Conservation (phyloP, 1,140 invertebrate species). For the Archivesica marissinica region DNA sequence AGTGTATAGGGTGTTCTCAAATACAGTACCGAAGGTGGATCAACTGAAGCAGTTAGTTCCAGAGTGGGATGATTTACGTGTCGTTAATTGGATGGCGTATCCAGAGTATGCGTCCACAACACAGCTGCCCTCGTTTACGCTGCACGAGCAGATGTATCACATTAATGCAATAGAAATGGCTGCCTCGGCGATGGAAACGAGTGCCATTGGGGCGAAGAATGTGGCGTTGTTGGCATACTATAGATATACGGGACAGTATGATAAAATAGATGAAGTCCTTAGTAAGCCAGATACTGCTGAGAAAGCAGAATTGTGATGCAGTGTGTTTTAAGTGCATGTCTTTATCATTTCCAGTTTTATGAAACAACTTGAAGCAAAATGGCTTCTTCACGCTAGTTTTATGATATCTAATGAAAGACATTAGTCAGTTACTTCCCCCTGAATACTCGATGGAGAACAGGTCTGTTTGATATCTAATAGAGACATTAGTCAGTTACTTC, state of each 20-base stretch:
- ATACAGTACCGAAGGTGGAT: conserved; percentile 82
- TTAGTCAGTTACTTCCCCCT: too few species aligned
- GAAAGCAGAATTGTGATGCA: conserved; percentile 33
- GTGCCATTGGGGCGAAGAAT: conserved; percentile 88
- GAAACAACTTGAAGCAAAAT: too few species aligned
- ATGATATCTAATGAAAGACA: too few species aligned
- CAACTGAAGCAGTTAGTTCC: conserved; percentile 86
- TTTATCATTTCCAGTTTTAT: too few species aligned
- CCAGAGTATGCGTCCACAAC: conserved; percentile 85
- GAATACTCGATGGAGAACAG: too few species aligned
- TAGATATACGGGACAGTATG: conserved; percentile 77
- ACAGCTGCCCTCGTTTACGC: conserved; percentile 85
- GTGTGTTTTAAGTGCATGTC: background rate
- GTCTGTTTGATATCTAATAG: too few species aligned
- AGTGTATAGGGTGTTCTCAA: conserved; percentile 85
- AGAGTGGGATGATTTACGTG: conserved; percentile 81
- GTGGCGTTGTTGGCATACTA: conserved; percentile 86
- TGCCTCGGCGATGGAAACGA: conserved; percentile 91
- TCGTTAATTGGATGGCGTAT: conserved; percentile 87
- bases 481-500: too few species aligned
- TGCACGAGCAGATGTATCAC: conserved; percentile 87
- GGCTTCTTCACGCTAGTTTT: too few species aligned
- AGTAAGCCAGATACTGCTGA: background rate
- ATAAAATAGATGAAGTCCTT: conserved; percentile 79
- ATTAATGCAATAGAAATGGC: conserved; percentile 89